Percentiles rank a stretch among this genome's conserved stretches.
Evolutionary conservation across 2,797 vertebrate species (phyloP).

Genomic region (Arnoldichthys spilopterus): DNA sequence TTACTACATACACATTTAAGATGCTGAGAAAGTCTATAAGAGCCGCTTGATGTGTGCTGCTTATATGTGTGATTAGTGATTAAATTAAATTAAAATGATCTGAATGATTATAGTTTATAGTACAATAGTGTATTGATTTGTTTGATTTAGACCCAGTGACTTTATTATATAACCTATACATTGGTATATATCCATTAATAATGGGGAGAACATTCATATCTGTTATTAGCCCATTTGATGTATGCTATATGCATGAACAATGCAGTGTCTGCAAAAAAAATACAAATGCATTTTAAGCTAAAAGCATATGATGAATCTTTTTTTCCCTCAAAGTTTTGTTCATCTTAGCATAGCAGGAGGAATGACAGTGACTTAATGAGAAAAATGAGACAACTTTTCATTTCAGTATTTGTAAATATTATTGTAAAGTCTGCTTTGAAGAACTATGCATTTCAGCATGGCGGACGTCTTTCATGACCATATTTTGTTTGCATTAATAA

Average conservation of each 20-base stretch:
- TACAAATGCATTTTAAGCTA: neutral
- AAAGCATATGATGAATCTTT: neutral
- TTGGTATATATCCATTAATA: neutral
- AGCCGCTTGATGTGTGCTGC: neutral
- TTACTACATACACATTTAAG: neutral
- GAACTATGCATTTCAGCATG: neutral
- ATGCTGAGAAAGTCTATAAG: neutral
- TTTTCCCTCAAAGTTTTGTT: constrained; percentile 9
- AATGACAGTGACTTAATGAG: neutral
- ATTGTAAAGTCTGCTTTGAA: constrained; percentile 30
- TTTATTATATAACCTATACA: too few species aligned
- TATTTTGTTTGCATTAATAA: constrained; percentile 47
- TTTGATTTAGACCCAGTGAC: too few species aligned
- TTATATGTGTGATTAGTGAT: neutral
- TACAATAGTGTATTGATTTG: too few species aligned
- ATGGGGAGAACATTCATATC: neutral
- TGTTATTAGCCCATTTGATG: neutral
- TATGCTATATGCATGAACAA: neutral
- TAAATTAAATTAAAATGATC: too few species aligned
- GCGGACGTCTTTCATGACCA: constrained; percentile 15
- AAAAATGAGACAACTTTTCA: constrained; percentile 18
- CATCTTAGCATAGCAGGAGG: neutral
- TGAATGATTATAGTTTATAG: too few species aligned
- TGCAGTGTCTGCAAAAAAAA: neutral
- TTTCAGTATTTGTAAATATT: constrained; percentile 41